Evolutionary conservation across 1,140 invertebrate species (phyloP).

Genomic region (Drosophila guanche): DNA sequence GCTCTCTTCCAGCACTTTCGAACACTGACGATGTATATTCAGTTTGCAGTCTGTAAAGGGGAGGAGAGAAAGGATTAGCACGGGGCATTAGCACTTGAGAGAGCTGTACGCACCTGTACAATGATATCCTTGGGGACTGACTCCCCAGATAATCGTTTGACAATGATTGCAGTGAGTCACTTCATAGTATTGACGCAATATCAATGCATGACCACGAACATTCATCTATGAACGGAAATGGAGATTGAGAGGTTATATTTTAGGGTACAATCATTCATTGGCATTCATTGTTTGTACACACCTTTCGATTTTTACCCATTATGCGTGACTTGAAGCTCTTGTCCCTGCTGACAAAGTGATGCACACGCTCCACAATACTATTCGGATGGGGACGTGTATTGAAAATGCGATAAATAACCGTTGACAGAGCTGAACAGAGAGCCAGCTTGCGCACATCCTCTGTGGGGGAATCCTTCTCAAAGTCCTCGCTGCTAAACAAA

Average conservation of each 20-base stretch:
- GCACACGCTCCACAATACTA: constrained; percentile 85
- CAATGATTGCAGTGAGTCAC: constrained; percentile 97
- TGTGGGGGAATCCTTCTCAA: constrained; percentile 87
- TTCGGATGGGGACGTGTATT: constrained; percentile 77
- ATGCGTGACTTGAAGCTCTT: constrained; percentile 90
- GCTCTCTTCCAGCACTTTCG: constrained; percentile 91
- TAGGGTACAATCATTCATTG: too few species aligned
- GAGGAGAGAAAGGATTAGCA: not conserved
- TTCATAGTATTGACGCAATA: constrained; percentile 93
- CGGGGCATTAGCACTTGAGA: too few species aligned
- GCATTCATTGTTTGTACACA: constrained; percentile 13
- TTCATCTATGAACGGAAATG: constrained; percentile 86
- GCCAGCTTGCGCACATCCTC: constrained; percentile 88
- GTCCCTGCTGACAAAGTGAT: constrained; percentile 92
- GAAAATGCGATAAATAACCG: constrained; percentile 86
- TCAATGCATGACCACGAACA: constrained; percentile 94
- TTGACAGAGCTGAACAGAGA: constrained; percentile 90
- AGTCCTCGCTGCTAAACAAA: constrained; percentile 86
- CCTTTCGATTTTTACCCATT: constrained; percentile 88
- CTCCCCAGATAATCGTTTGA: constrained; percentile 95
- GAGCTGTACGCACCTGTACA: constrained; percentile 86
- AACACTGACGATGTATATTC: constrained; percentile 94
- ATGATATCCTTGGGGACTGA: constrained; percentile 96
- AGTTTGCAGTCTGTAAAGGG: constrained; percentile 91
- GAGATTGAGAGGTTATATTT: too few species aligned